Percentiles rank a stretch among this genome's conserved stretches.
These are phyloP conservation scores for Phrynocephalus guinanensis DNA, from an alignment of 2,797 vertebrate genomes.

Conservation along the genomic window DNA sequence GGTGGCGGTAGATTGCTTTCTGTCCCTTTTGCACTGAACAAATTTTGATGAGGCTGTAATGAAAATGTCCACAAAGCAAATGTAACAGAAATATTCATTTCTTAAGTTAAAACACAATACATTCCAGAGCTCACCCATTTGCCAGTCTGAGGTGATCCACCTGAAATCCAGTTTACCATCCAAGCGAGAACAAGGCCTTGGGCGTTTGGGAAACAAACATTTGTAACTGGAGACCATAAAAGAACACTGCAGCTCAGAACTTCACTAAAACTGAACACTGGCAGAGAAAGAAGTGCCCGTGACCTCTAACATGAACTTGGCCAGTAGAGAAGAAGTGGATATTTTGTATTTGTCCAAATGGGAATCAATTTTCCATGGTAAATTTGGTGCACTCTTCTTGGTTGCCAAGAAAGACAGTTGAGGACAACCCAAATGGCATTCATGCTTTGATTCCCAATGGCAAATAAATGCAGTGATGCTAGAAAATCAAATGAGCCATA, in stretches of 20 bases:
- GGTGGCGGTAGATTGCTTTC: background rate
- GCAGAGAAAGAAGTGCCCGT: background rate
- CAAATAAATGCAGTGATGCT: background rate
- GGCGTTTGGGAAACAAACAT: background rate
- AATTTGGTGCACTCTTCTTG: background rate
- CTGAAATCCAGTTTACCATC: background rate
- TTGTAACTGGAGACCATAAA: constrained; percentile 13
- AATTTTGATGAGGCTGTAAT: background rate
- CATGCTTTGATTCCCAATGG: background rate
- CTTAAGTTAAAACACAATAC: constrained; percentile 17
- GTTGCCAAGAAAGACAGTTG: background rate
- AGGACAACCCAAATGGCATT: background rate
- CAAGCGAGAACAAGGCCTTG: background rate
- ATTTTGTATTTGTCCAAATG: background rate
- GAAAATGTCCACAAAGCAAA: background rate
- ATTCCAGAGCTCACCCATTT: background rate
- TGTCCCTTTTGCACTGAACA: constrained; percentile 24
- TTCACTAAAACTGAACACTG: background rate
- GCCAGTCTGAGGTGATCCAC: background rate
- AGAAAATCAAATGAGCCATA: background rate
- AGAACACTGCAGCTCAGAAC: background rate
- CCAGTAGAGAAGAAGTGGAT: background rate
- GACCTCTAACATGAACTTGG: background rate
- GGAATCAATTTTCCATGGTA: background rate
- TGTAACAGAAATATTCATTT: constrained; percentile 27